Conservation (phyloP, 1,140 invertebrate species). For the Bombus vancouverensis region DNA sequence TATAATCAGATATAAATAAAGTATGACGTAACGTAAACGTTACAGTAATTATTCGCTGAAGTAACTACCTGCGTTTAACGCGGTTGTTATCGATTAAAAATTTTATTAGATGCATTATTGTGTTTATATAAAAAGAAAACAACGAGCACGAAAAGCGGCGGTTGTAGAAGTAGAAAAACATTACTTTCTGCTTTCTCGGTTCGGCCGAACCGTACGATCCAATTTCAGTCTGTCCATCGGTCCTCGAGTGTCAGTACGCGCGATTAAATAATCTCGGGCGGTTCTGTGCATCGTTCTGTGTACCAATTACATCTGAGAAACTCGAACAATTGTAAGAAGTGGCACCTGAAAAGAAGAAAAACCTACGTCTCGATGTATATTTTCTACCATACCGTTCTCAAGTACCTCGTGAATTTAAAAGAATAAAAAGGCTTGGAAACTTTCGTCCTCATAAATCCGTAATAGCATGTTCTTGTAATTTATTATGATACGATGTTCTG, state of each 20-base stretch:
- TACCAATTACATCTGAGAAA: not conserved
- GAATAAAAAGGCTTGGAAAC: not conserved
- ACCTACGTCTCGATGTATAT: not conserved
- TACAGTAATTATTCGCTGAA: no score
- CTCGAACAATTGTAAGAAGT: not conserved
- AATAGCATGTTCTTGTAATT: not conserved
- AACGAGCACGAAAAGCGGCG: not conserved
- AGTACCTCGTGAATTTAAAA: not conserved
- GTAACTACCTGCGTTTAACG: not conserved
- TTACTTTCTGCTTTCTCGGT: conserved; percentile 31
- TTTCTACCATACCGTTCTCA: not conserved
- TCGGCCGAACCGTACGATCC: not conserved
- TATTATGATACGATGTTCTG: no score
- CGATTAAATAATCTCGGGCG: conserved; percentile 16
- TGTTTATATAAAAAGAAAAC: not conserved
- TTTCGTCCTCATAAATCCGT: not conserved
- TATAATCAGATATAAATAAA: not conserved
- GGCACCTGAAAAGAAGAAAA: not conserved
- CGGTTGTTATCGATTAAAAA: not conserved
- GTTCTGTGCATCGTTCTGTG: not conserved
- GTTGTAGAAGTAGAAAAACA: not conserved
- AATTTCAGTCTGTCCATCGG: conserved; percentile 11
- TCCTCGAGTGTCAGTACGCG: conserved; percentile 1
- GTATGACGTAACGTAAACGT: not conserved
- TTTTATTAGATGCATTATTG: not conserved